These are phyloP conservation scores for Pontoporia blainvillei DNA, from an alignment of 2,113 vertebrate species.

Conservation along the genomic window DNA sequence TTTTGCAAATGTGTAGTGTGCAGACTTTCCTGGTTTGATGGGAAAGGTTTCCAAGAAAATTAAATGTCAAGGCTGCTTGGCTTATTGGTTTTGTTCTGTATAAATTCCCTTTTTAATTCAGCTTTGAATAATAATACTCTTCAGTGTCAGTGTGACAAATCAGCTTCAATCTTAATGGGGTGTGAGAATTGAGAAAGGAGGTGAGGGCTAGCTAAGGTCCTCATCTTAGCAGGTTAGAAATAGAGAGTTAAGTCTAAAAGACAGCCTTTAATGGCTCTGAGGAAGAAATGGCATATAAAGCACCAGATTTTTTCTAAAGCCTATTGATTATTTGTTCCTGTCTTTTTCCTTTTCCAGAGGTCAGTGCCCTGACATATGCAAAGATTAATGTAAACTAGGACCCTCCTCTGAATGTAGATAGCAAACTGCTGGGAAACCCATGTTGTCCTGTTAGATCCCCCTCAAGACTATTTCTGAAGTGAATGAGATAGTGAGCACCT, in stretches of 20 bases:
- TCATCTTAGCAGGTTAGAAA: constrained; percentile 29
- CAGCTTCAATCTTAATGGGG: constrained; percentile 52
- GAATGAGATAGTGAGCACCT: not conserved
- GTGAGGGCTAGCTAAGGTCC: not conserved
- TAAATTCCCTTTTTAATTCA: constrained; percentile 74
- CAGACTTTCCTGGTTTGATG: constrained; percentile 60
- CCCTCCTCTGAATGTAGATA: rapidly evolving
- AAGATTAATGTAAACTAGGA: constrained; percentile 25
- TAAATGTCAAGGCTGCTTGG: constrained; percentile 72
- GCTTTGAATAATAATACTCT: constrained; percentile 74
- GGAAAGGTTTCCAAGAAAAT: constrained; percentile 78
- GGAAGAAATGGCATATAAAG: constrained; percentile 26
- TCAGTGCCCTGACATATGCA: not conserved
- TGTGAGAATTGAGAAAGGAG: constrained; percentile 22
- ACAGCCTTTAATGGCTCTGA: constrained; percentile 38
- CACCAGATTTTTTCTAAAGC: not conserved
- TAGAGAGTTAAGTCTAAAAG: constrained; percentile 50
- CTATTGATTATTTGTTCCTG: not conserved
- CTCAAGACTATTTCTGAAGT: not conserved
- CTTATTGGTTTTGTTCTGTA: constrained; percentile 78
- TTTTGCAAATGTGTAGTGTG: constrained; percentile 63
- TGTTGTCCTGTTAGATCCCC: not conserved
- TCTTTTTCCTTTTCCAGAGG: constrained; percentile 18
- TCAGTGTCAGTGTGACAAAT: constrained; percentile 67
- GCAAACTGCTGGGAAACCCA: constrained; percentile 37